phyloP scores from a whole-genome alignment of 2,113 vertebrate species.

The Lontra canadensis region DNA sequence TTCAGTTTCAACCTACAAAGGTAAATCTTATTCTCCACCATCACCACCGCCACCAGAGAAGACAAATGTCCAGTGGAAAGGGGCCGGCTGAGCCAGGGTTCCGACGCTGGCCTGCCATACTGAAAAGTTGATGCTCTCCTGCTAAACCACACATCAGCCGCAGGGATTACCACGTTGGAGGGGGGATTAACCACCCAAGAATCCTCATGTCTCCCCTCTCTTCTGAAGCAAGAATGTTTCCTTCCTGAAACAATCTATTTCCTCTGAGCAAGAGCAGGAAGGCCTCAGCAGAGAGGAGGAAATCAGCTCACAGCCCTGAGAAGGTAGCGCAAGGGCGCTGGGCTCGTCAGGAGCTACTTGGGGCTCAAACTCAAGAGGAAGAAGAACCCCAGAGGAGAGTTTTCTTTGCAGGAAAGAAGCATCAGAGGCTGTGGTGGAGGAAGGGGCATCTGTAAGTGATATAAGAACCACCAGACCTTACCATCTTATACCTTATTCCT shows the following conservation, averaged over 20 bases:
- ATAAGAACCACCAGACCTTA: constrained; percentile 66
- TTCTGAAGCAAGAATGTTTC: neutral
- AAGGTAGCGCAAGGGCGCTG: neutral
- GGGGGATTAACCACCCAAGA: neutral
- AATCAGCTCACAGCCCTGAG: neutral
- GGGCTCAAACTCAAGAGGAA: neutral
- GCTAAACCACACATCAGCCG: neutral
- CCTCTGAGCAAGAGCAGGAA: neutral
- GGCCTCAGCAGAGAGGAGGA: neutral
- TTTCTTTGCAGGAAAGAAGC: neutral
- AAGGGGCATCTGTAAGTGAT: constrained; percentile 49
- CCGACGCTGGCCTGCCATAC: neutral
- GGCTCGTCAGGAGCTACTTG: neutral
- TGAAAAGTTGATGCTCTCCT: neutral
- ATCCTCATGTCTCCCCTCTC: neutral
- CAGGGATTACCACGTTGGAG: neutral
- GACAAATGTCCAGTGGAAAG: neutral
- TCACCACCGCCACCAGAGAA: neutral
- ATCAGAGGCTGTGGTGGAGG: neutral
- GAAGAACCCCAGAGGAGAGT: constrained; percentile 9
- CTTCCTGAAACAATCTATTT: neutral
- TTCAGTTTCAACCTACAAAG: neutral
- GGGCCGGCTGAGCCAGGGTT: neutral
- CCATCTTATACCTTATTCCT: constrained; percentile 62
- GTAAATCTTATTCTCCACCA: neutral